phyloP scores from a whole-genome alignment of 2,797 vertebrate species.

The Enteromius unitaeniatus region DNA sequence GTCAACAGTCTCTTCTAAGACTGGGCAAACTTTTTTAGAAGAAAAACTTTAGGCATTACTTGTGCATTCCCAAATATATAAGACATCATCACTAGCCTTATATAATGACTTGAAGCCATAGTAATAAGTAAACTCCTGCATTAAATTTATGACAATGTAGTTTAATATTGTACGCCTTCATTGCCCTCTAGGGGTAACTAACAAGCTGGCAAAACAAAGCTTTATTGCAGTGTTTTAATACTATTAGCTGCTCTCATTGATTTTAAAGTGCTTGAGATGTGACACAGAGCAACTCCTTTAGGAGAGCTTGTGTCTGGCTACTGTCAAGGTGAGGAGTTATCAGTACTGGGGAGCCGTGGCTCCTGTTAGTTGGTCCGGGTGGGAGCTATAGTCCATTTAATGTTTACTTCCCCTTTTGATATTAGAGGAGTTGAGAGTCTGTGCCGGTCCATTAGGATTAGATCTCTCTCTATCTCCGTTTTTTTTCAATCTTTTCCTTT shows the following conservation, averaged over 20 bases:
- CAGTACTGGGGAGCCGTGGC: conserved; percentile 59
- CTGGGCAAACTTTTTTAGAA: conserved; percentile 42
- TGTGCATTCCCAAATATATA: neutral
- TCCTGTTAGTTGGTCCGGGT: conserved; percentile 58
- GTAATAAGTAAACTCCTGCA: conserved; percentile 48
- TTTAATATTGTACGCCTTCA: conserved; percentile 34
- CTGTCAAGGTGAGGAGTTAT: conserved; percentile 59
- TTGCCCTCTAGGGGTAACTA: conserved; percentile 35
- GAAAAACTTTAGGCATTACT: conserved; percentile 46
- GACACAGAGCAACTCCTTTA: conserved; percentile 42
- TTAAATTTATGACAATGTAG: conserved; percentile 33
- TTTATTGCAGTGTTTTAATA: conserved; percentile 43
- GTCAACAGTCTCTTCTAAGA: conserved; percentile 68
- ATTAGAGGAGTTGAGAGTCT: conserved; percentile 62
- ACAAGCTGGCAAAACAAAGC: conserved; percentile 45
- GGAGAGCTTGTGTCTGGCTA: conserved; percentile 62
- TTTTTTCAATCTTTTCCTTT: conserved; percentile 39
- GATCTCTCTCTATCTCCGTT: conserved; percentile 41
- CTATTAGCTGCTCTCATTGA: conserved; percentile 32
- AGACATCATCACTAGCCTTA: neutral
- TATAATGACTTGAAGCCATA: conserved; percentile 44
- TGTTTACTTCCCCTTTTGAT: conserved; percentile 57
- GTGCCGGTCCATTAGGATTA: conserved; percentile 73
- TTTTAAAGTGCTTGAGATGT: conserved; percentile 38
- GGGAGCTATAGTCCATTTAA: conserved; percentile 57